A percentile compares a stretch with the other conserved stretches of the same genome.
Evolutionary conservation across 2,888 invertebrate genomes (phyloP).

Genomic region (Buathra laborator): DNA sequence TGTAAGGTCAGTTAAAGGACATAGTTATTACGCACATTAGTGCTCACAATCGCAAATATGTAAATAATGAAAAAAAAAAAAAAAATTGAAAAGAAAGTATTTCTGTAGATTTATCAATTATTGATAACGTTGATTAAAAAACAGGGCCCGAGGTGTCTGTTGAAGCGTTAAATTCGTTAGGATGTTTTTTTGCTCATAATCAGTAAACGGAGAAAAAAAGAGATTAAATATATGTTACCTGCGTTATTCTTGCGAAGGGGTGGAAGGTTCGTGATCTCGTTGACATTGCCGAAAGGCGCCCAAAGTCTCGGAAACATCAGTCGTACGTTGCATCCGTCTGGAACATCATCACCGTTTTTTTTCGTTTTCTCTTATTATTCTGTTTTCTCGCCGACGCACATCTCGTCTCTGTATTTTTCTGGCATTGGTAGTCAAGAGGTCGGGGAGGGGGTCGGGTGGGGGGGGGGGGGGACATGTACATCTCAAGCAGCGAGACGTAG

Average conservation of each 20-base stretch:
- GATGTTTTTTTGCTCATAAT: background rate
- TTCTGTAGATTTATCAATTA: no score
- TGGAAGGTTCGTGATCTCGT: conserved; percentile 81
- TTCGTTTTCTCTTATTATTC: conserved; percentile 15
- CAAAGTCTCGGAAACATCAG: conserved; percentile 84
- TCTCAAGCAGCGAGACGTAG: conserved; percentile 71
- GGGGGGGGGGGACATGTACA: conserved; percentile 66
- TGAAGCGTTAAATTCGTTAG: background rate
- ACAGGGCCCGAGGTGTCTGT: no score
- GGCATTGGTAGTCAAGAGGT: conserved; percentile 32
- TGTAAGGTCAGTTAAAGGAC: no score
- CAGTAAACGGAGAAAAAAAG: background rate
- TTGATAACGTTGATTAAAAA: no score
- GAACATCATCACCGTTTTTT: conserved; percentile 59
- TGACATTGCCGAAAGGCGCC: conserved; percentile 82
- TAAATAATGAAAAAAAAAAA: no score
- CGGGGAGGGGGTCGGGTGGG: conserved; percentile 17
- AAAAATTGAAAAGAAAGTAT: no score
- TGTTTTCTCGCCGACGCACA: conserved; percentile 10
- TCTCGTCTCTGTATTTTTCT: conserved; percentile 16
- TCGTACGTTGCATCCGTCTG: conserved; percentile 83
- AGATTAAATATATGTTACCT: conserved; percentile 74
- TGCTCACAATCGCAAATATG: no score
- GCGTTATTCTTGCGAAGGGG: conserved; percentile 82
- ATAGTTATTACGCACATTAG: no score